A percentile compares a stretch with the other conserved stretches of the same genome.
phyloP scores from a whole-genome alignment of 2,888 invertebrate genomes.

The Sinelater perroti region DNA sequence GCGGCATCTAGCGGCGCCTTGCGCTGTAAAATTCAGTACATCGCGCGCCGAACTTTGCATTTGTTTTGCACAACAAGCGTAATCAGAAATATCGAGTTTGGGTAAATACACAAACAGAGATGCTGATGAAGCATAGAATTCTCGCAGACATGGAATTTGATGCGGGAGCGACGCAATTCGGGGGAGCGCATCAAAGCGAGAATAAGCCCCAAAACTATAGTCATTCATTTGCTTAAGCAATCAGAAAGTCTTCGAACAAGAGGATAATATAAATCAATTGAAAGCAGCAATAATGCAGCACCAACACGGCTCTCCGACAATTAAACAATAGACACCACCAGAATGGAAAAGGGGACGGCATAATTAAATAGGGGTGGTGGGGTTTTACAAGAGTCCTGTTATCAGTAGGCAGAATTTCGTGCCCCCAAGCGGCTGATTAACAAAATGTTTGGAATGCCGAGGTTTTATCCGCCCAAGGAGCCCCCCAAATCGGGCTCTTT shows the following conservation, averaged over 20 bases:
- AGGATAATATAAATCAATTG: conserved; percentile 29
- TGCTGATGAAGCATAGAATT: conserved; percentile 32
- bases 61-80: conserved; percentile 34
- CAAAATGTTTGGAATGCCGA: conserved; percentile 31
- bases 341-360: conserved; percentile 40
- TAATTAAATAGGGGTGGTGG: conserved; percentile 40
- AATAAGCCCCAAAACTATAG: conserved; percentile 27
- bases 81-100: conserved; percentile 33
- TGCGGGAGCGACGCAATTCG: conserved; percentile 23
- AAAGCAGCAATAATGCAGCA: conserved; percentile 27
- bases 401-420: conserved; percentile 32
- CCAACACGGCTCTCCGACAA: conserved; percentile 38
- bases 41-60: conserved; percentile 19
- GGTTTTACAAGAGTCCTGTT: conserved; percentile 32
- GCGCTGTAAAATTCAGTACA: conserved; percentile 9
- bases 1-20: neutral
- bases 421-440: conserved; percentile 31
- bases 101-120: conserved; percentile 24
- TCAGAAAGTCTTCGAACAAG: conserved; percentile 21
- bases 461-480: conserved; percentile 29
- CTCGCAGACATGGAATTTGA: conserved; percentile 14
- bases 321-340: conserved; percentile 39
- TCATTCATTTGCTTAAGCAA: conserved; percentile 31
- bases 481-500: conserved; percentile 19
- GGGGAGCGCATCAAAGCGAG: conserved; percentile 25